Percentiles rank a stretch among this genome's conserved stretches.
Conservation (phyloP, 2,113 vertebrate genomes). For the Trematocara zebra region DNA sequence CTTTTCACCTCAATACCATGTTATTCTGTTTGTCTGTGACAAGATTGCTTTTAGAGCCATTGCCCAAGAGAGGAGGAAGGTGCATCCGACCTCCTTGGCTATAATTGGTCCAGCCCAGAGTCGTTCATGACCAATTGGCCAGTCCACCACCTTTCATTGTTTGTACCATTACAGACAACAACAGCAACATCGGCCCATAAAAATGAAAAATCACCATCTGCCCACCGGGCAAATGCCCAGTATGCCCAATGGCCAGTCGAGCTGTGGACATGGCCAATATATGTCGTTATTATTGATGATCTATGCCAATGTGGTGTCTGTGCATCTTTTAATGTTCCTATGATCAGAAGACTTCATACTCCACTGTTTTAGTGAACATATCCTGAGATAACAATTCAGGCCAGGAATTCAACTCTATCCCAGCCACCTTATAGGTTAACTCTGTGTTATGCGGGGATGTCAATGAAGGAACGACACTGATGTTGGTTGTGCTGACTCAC, state of each 20-base stretch:
- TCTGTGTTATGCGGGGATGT: neutral
- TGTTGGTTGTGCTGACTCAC: neutral
- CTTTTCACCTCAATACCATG: neutral
- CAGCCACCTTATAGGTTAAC: neutral
- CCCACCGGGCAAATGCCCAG: neutral
- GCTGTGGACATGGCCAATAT: neutral
- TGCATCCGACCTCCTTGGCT: neutral
- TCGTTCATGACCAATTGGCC: neutral
- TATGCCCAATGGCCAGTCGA: neutral
- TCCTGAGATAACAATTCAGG: neutral
- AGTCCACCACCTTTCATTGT: neutral
- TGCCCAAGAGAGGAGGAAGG: neutral
- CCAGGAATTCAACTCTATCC: neutral
- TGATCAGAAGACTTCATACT: neutral
- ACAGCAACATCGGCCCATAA: neutral
- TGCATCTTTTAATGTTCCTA: neutral
- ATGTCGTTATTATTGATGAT: neutral
- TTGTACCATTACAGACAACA: neutral
- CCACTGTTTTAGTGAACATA: neutral
- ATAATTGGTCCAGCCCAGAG: accelerated
- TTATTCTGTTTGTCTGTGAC: accelerated
- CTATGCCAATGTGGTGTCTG: neutral
- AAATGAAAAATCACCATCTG: neutral
- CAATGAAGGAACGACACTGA: neutral
- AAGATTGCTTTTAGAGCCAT: neutral